phyloP scores from a whole-genome alignment of 37 sponge, comb jelly and placozoan species.

The Beroe forskalii region DNA sequence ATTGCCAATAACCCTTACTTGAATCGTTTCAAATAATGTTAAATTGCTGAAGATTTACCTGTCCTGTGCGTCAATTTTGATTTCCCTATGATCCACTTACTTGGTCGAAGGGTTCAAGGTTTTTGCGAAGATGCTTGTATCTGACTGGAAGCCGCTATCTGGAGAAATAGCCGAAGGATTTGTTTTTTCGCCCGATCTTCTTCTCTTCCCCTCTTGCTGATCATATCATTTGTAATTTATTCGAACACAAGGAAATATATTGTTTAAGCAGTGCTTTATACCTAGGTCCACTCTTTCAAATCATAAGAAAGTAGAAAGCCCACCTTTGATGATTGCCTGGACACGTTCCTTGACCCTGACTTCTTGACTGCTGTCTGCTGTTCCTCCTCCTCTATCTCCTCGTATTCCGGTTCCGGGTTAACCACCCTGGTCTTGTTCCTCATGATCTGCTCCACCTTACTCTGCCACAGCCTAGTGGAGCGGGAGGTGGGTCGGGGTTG shows the following conservation, averaged over 20 bases:
- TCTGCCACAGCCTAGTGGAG: not conserved
- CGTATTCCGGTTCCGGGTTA: not conserved
- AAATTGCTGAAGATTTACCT: no score
- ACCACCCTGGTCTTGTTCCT: not conserved
- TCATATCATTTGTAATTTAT: no score
- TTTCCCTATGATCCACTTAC: not conserved
- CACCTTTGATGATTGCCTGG: not conserved
- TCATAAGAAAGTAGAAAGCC: no score
- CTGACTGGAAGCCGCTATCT: constrained; percentile 30
- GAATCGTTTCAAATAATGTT: no score
- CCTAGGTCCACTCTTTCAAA: no score
- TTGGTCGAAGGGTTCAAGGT: not conserved
- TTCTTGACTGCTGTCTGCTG: not conserved
- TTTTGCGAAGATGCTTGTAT: not conserved
- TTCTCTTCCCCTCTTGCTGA: not conserved
- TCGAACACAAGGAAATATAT: no score
- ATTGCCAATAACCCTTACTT: no score
- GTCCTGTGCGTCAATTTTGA: no score
- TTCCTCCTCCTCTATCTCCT: not conserved
- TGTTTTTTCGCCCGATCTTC: not conserved
- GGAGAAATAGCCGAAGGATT: not conserved
- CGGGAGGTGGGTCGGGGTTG: not conserved
- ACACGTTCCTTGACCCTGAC: not conserved
- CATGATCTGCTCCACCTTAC: not conserved
- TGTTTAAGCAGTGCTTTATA: no score